These are phyloP conservation scores for Procavia capensis DNA, from an alignment of 2,113 vertebrate species.

Conservation along the genomic window DNA sequence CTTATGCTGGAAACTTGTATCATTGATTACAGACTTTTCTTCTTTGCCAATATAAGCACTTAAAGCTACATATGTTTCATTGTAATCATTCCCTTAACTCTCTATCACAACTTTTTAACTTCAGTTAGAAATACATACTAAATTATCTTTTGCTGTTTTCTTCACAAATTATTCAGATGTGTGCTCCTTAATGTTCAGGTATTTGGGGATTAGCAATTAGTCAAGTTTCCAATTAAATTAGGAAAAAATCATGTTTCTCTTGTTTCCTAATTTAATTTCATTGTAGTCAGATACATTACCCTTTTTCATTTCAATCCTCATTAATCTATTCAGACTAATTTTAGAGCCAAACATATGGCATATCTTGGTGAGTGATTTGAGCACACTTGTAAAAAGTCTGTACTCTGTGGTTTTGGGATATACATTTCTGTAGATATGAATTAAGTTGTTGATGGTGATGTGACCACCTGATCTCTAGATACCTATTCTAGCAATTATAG, in stretches of 20 bases:
- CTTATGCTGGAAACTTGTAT: neutral
- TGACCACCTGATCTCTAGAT: neutral
- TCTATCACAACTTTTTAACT: neutral
- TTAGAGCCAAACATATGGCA: neutral
- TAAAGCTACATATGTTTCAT: neutral
- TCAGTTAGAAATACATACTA: neutral
- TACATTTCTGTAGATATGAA: neutral
- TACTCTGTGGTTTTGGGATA: neutral
- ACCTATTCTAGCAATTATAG: neutral
- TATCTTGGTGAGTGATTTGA: neutral
- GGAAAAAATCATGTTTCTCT: neutral
- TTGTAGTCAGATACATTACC: neutral
- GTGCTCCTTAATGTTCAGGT: neutral
- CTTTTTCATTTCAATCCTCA: neutral
- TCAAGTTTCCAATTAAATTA: too few relatives aligned
- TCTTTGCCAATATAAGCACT: neutral
- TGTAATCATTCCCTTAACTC: neutral
- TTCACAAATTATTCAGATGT: neutral
- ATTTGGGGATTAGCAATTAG: neutral
- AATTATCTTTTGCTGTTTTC: neutral
- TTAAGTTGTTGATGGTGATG: neutral
- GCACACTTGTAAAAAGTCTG: neutral
- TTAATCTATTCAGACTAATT: neutral
- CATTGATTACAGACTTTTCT: neutral
- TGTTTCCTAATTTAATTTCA: neutral